A percentile compares a stretch with the other conserved stretches of the same genome.
Evolutionary conservation across 2,113 vertebrate genomes (phyloP).

Genomic region (Xenopus borealis): DNA sequence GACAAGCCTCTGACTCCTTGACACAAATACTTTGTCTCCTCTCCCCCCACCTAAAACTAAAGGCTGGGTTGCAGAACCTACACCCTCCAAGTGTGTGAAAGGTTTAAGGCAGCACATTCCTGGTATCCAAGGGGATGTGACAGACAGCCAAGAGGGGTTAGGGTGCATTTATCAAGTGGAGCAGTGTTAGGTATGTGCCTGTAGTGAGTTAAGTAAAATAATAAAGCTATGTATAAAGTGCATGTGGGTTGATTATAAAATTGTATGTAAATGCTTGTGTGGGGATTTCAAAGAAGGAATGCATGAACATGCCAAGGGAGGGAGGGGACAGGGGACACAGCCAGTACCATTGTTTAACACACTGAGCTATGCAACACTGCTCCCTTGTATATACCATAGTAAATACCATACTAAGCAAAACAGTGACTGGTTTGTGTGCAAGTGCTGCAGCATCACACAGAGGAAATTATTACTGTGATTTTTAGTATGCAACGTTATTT

Average conservation of each 20-base stretch:
- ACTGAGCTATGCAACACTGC: slow-evolving; percentile 28
- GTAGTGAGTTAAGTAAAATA: neutral
- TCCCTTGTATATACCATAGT: slow-evolving; percentile 13
- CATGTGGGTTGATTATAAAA: neutral
- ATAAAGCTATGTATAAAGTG: neutral
- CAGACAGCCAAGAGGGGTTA: slow-evolving; percentile 24
- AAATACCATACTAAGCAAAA: slow-evolving; percentile 5
- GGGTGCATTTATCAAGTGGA: slow-evolving; percentile 16
- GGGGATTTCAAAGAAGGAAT: slow-evolving; percentile 19
- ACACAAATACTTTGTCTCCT: slow-evolving; percentile 16
- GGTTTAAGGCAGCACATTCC: slow-evolving; percentile 33
- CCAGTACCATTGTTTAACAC: slow-evolving; percentile 18
- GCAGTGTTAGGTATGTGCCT: slow-evolving; percentile 17
- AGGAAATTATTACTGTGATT: neutral
- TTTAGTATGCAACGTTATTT: no score
- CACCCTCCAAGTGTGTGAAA: slow-evolving; percentile 42
- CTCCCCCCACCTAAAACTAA: neutral
- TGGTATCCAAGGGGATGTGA: slow-evolving; percentile 35
- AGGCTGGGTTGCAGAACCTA: neutral
- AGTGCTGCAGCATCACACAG: neutral
- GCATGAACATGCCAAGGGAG: slow-evolving; percentile 7
- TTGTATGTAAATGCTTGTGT: slow-evolving; percentile 11
- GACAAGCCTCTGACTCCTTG: neutral
- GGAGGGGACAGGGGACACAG: slow-evolving; percentile 29
- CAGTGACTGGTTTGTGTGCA: slow-evolving; percentile 6